Evolutionary conservation across 2,888 invertebrate genomes (phyloP).

Genomic region (Sesamia inferens): DNA sequence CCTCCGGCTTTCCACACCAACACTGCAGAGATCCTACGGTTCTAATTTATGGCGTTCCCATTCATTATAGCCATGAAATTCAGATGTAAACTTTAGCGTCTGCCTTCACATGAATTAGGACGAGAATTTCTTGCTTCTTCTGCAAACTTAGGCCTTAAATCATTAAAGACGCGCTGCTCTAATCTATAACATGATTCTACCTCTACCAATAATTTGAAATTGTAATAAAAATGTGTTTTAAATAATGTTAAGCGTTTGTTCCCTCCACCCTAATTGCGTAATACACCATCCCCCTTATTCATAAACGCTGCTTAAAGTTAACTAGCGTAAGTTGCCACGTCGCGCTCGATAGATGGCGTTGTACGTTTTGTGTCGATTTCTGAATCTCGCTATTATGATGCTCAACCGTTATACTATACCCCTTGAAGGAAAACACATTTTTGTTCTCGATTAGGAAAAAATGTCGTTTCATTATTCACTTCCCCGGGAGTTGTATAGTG

Average conservation of each 20-base stretch:
- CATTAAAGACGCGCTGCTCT: background rate
- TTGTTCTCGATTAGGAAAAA: no score
- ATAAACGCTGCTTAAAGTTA: no score
- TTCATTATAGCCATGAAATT: conserved; percentile 53
- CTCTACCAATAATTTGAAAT: background rate
- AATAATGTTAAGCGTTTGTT: background rate
- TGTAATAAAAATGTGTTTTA: background rate
- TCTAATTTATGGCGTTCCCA: conserved; percentile 55
- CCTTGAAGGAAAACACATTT: no score
- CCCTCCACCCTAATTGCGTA: no score
- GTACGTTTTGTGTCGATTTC: no score
- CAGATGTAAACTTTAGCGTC: conserved; percentile 30
- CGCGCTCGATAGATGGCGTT: no score
- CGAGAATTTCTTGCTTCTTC: conserved; percentile 34
- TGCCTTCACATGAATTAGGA: conserved; percentile 37
- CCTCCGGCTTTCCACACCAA: conserved; percentile 8
- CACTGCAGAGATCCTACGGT: conserved; percentile 38
- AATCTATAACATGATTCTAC: background rate
- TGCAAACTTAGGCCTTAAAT: background rate
- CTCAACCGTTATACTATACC: no score
- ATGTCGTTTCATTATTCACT: no score
- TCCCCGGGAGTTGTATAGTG: no score
- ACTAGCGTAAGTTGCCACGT: no score
- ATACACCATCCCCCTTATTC: no score
- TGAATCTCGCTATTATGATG: no score